phyloP scores from a whole-genome alignment of 2,113 vertebrate genomes.

The Pterocles gutturalis region DNA sequence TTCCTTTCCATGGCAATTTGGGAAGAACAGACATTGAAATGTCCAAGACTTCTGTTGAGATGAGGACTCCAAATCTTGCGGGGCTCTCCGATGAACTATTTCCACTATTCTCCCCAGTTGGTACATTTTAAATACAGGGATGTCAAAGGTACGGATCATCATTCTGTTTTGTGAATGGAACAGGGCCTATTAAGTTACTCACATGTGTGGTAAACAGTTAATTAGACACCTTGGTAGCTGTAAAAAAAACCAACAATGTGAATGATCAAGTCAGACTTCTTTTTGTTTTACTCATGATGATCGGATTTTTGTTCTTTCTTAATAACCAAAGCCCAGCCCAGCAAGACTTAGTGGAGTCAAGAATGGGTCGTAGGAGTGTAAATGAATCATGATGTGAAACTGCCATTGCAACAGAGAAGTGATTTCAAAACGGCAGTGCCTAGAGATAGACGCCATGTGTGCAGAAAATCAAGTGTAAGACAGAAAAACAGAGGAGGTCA shows the following conservation, averaged over 20 bases:
- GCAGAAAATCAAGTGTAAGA: neutral
- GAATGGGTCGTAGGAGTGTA: neutral
- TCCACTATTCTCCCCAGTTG: neutral
- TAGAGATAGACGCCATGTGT: neutral
- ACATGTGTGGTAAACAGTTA: slow-evolving; percentile 4
- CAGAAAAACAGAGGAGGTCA: neutral
- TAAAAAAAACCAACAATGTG: neutral
- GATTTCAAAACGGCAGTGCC: neutral
- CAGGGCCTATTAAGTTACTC: slow-evolving; percentile 9
- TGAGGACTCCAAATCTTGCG: neutral
- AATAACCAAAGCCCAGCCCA: neutral
- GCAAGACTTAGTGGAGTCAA: neutral
- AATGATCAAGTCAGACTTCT: slow-evolving; percentile 15
- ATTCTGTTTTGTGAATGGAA: neutral
- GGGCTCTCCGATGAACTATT: neutral
- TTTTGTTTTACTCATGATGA: slow-evolving; percentile 34
- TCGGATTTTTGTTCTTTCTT: slow-evolving; percentile 13
- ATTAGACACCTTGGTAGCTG: slow-evolving; percentile 6
- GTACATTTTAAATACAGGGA: neutral
- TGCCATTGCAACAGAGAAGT: neutral
- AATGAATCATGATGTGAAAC: slow-evolving; percentile 34
- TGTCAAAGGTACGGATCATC: neutral
- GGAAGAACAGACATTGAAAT: neutral
- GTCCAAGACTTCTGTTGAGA: neutral
- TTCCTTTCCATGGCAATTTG: neutral